A percentile compares a stretch with the other conserved stretches of the same genome.
These are phyloP conservation scores for Nymphalis urticae DNA, from an alignment of 2,888 invertebrate genomes.

Conservation along the genomic window DNA sequence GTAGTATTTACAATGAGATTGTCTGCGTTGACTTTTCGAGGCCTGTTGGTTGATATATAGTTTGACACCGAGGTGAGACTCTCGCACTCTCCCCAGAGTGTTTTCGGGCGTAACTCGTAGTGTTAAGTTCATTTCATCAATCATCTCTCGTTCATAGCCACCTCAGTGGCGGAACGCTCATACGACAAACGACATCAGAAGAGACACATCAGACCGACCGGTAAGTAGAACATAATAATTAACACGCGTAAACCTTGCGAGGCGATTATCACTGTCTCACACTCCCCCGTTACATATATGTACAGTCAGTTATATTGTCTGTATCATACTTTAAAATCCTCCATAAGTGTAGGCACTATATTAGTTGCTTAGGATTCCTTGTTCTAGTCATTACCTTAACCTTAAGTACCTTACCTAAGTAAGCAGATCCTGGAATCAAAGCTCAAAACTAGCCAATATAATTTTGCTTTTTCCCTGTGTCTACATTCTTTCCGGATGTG, in stretches of 20 bases:
- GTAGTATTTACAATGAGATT: conserved; percentile 72
- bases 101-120: conserved; percentile 57
- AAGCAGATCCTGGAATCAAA: too few relatives aligned
- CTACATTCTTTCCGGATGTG: too few relatives aligned
- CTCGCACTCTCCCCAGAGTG: conserved; percentile 73
- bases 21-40: conserved; percentile 60
- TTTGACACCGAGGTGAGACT: conserved; percentile 43
- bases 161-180: conserved; percentile 71
- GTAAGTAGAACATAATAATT: conserved; percentile 55
- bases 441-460: too few relatives aligned
- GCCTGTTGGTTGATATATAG: conserved; percentile 63
- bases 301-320: background rate
- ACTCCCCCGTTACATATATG: background rate
- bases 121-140: conserved; percentile 59
- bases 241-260: conserved; percentile 32
- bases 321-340: background rate
- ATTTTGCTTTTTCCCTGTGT: too few relatives aligned
- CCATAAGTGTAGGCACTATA: background rate
- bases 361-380: background rate
- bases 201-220: conserved; percentile 60
- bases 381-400: background rate
- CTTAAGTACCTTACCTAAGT: too few relatives aligned
- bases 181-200: conserved; percentile 46
- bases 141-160: conserved; percentile 72
- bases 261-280: conserved; percentile 27